These are phyloP conservation scores for Zaprionus bogoriensis DNA, from an alignment of 2,888 invertebrate genomes.

Conservation along the genomic window DNA sequence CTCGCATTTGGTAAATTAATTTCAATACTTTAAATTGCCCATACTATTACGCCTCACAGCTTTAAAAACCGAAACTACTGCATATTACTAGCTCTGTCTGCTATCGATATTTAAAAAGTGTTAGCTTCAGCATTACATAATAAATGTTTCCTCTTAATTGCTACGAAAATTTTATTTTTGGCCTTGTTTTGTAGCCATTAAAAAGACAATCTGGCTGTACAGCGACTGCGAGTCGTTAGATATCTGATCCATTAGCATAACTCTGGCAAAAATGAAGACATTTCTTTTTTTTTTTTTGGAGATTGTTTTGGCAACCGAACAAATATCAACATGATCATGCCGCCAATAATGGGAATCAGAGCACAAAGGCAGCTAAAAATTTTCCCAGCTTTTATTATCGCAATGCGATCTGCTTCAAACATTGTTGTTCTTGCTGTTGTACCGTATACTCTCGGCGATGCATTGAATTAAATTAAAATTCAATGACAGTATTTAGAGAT, in stretches of 20 bases:
- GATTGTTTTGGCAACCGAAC: conserved; percentile 10
- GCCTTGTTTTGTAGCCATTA: not conserved
- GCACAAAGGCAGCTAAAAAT: conserved; percentile 60
- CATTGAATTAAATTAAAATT: conserved; percentile 76
- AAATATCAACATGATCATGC: conserved; percentile 54
- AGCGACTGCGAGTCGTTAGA: conserved; percentile 1
- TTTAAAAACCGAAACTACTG: too few species aligned
- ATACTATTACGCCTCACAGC: too few species aligned
- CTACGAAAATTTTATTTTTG: not conserved
- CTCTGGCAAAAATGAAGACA: conserved; percentile 74
- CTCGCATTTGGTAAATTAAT: too few species aligned
- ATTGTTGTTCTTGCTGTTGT: conserved; percentile 43
- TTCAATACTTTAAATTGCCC: too few species aligned
- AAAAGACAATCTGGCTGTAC: not conserved
- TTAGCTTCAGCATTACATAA: too few species aligned
- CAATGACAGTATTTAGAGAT: conserved; percentile 57
- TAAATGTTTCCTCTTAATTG: not conserved
- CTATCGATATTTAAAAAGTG: too few species aligned
- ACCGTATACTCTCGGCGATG: conserved; percentile 31
- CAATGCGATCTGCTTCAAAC: conserved; percentile 56
- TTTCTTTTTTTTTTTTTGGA: conserved; percentile 34
- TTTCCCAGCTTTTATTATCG: conserved; percentile 76
- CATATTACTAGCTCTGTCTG: too few species aligned
- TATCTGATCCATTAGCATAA: conserved; percentile 70
- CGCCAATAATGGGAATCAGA: conserved; percentile 76